Evolutionary conservation across 2,888 invertebrate genomes (phyloP), one percentile per base, ranked within the genome.

Genomic region (Monoplex corrugatus): DNA sequence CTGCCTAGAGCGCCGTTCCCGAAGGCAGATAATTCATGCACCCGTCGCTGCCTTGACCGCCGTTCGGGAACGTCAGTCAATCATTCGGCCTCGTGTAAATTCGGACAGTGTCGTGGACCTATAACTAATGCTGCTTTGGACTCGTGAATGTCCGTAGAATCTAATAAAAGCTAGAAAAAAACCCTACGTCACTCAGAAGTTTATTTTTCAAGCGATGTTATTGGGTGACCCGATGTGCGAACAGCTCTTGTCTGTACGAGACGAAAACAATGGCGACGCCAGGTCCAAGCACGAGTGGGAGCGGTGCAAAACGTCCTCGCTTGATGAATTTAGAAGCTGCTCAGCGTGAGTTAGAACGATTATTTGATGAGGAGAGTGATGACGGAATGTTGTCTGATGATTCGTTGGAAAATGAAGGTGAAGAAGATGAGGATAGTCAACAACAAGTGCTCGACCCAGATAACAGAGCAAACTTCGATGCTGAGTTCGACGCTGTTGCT

Each of bases 261-360:
- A n/a, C 68, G n/a, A 68, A 23, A 68, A 68, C n/a, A 68, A 68
- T 68, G 68, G 68, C 68, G 68, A 68, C 68, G 68, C 68, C 13
- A n/a, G 28, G n/a, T 8, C 19, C 68, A 68, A 13, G 68, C 68
- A 68, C 19, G 68, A 68, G 68, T 68, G 68, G 32, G n/a, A 68
- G 28, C 13, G n/a, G 68, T 23, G 68, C 68, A 68, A 68, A 68
- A 68, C 68, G 68, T 19, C 68, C 68, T 23, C 68, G 68, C 8
- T 28, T 68, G 23, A 68, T 68, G 13, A 23, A 68, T 6, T 68
- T 68, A 10, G 68, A 23, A 13, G 68, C 23, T n/a, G 68, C 68
- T 8, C 19, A 19, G 2, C 32, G n/a, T 19, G 68, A 68, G n/a
- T n/a, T 68, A 68, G 68, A 68, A 23, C 68, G 28, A 23, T 23